Evolutionary conservation across 2,113 vertebrate species (phyloP).

Genomic region (Lontra canadensis): DNA sequence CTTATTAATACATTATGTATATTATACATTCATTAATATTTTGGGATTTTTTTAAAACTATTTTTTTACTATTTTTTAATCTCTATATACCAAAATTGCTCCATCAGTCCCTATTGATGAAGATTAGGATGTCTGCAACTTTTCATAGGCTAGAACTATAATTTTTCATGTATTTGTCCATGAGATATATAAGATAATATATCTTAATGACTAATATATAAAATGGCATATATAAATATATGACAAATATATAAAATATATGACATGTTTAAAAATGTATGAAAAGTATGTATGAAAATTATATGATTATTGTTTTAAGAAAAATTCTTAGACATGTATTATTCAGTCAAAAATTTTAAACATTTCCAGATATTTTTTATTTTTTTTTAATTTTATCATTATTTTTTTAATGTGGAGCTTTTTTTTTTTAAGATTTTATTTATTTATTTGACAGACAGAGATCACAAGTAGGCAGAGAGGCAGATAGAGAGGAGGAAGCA

Average conservation of each 20-base stretch:
- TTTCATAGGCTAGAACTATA: background rate
- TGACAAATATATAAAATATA: background rate
- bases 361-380: background rate
- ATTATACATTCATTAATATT: background rate
- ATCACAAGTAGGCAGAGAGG: too few species aligned
- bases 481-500: too few species aligned
- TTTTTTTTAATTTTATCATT: too few species aligned
- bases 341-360: background rate
- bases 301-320: background rate
- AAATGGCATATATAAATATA: background rate
- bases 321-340: background rate
- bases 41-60: background rate
- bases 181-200: background rate
- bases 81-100: background rate
- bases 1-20: background rate
- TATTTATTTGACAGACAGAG: too few species aligned
- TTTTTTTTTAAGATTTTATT: background rate
- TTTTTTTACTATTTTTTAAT: background rate
- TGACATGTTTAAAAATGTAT: background rate
- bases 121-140: background rate
- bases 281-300: background rate
- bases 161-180: background rate
- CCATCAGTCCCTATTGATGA: background rate
- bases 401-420: too few species aligned
- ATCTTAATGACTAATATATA: background rate